Evolutionary conservation across 64 coral and sea anemone species (phyloP).

Genomic region (Montipora efflorescens): DNA sequence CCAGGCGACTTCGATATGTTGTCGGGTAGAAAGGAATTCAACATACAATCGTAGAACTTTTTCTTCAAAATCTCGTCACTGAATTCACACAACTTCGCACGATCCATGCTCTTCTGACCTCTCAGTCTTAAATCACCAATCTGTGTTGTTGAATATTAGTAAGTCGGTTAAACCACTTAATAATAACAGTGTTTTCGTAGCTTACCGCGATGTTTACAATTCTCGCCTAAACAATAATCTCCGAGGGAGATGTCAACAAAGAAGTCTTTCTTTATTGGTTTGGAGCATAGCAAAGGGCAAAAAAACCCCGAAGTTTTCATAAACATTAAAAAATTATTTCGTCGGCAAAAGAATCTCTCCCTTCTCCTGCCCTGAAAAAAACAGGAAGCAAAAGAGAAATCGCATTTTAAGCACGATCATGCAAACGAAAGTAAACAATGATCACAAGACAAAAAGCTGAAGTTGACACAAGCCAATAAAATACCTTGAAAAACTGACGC

Average conservation of each 20-base stretch:
- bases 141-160: slow-evolving; percentile 10
- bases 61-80: slow-evolving; percentile 72
- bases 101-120: slow-evolving; percentile 35
- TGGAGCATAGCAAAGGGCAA: background rate
- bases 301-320: background rate
- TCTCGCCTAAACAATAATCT: slow-evolving; percentile 10
- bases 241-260: slow-evolving; percentile 5
- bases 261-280: slow-evolving; percentile 21
- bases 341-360: background rate
- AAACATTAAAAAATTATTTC: background rate
- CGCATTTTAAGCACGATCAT: slow-evolving; percentile 59
- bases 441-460: slow-evolving; percentile 46
- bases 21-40: slow-evolving; percentile 62
- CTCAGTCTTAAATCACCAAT: background rate
- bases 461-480: slow-evolving; percentile 76
- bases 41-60: slow-evolving; percentile 75
- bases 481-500: slow-evolving; percentile 47
- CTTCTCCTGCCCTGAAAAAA: slow-evolving; percentile 1
- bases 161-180: slow-evolving; percentile 51
- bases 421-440: slow-evolving; percentile 51
- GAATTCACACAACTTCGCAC: slow-evolving; percentile 45
- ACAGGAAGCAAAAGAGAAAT: background rate
- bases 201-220: slow-evolving; percentile 1
- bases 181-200: slow-evolving; percentile 1
- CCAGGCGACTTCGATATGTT: background rate